Evolutionary conservation across 2,888 invertebrate genomes (phyloP), one percentile per base, ranked within the genome.

Genomic region (Dynastes maya): DNA sequence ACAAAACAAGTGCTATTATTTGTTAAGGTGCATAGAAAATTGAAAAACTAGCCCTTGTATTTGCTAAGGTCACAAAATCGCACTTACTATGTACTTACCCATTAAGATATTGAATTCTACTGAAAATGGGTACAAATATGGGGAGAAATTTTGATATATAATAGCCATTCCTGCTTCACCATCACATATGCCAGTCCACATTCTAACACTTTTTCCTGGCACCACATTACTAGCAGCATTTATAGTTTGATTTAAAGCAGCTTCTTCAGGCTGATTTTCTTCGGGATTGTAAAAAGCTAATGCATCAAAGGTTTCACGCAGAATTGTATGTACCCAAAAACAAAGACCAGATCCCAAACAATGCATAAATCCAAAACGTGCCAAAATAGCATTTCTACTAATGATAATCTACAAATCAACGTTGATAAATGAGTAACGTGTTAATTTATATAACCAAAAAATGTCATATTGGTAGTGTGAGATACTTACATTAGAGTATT

Each of bases 101-200:
- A 94, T 93, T 79, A 95, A 91, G 84, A 95, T 94, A 87, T 94
- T 95, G 88, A 94, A 95, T 87, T 95, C 94, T 40, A 95, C 94
- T 81, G 93, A 94, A 87, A 95, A 95, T 0, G 95, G 95, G 84
- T 94, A 95, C 16, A 96, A 89, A 86, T 95, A 95, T 0, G 95
- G 95, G 0, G 94, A 93, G 84, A 93, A 92, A 85, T 92, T 91
- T 84, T 91, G 90, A 81, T 90, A 90, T 72, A 92, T 91, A 1
- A 89, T 84, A 71, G 86, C 89, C 72, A 92, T 85, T 11, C 90
- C 89, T 1, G 85, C 86, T 0, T 90, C 89, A 0, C 89, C 89
- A 32, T 89, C 87, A 83, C 92, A 92, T 45, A 90, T 86, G 76
- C 81, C 78, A 13, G 85, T 32, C 84, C 78, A 81, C 84, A 85